phyloP scores from a whole-genome alignment of 2,888 invertebrate genomes.

The Morpho achilles region DNA sequence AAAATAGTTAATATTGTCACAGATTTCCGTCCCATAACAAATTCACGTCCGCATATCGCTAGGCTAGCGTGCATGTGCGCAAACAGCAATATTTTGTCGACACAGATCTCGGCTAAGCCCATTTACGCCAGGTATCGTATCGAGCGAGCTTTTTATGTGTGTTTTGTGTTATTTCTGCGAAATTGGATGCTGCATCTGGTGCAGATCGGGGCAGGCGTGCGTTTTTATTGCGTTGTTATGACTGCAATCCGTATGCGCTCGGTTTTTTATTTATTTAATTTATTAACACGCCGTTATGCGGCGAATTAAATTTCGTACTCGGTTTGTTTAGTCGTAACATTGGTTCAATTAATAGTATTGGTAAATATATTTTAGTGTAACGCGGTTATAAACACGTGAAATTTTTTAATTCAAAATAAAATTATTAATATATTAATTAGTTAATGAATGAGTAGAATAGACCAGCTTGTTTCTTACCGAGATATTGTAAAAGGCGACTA shows the following conservation, averaged over 20 bases:
- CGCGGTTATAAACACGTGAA: no score
- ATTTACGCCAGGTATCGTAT: slow-evolving; percentile 64
- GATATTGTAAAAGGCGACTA: no score
- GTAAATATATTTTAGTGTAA: no score
- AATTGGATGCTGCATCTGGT: slow-evolving; percentile 63
- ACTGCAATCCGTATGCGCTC: slow-evolving; percentile 55
- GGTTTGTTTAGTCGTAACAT: slow-evolving; percentile 34
- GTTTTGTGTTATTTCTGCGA: slow-evolving; percentile 57
- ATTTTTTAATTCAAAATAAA: no score
- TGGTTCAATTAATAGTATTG: no score
- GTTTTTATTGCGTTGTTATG: slow-evolving; percentile 66
- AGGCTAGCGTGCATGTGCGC: slow-evolving; percentile 8
- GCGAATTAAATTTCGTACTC: slow-evolving; percentile 48
- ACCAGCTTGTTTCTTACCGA: no score
- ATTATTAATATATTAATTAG: no score
- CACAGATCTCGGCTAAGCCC: slow-evolving; percentile 56
- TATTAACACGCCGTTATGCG: slow-evolving; percentile 47
- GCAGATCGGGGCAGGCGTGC: slow-evolving; percentile 39
- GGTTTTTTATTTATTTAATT: slow-evolving; percentile 56
- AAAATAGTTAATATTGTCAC: no score
- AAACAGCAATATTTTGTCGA: slow-evolving; percentile 46
- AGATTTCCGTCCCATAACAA: background rate
- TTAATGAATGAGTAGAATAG: no score
- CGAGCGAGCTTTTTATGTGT: slow-evolving; percentile 53
- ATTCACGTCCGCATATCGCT: background rate